Conservation (phyloP, 2,113 vertebrate species). For the Hylia prasina region DNA sequence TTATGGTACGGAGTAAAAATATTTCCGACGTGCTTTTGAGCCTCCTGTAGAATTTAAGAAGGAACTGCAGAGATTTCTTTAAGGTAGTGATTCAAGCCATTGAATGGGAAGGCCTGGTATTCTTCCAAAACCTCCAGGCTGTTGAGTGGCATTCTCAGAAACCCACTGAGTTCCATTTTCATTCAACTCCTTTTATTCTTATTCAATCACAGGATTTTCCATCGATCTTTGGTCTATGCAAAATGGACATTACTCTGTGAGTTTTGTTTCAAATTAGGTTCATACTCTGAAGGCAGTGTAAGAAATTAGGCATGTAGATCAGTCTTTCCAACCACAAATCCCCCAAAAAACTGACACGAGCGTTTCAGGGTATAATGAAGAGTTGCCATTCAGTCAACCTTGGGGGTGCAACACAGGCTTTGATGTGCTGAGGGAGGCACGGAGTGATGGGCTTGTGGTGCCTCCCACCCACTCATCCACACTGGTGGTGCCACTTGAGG, state of each 20-base stretch:
- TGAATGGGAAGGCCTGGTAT: background rate
- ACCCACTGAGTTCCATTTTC: background rate
- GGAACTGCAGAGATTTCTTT: constrained; percentile 42
- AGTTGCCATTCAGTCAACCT: background rate
- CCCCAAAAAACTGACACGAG: background rate
- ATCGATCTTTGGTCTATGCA: background rate
- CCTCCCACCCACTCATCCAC: background rate
- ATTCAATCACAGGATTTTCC: background rate
- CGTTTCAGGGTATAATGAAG: background rate
- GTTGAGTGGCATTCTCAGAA: background rate
- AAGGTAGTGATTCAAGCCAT: background rate
- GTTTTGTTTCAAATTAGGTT: background rate
- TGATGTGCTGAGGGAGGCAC: background rate
- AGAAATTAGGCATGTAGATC: background rate
- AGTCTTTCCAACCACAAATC: constrained; percentile 22
- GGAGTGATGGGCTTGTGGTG: accelerated
- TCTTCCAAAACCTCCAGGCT: background rate
- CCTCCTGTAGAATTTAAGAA: constrained; percentile 56
- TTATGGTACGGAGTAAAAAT: constrained; percentile 57
- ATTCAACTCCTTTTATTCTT: background rate
- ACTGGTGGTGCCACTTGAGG: background rate
- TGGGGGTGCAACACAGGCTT: background rate
- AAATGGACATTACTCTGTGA: background rate
- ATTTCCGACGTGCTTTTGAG: constrained; percentile 26
- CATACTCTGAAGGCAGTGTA: background rate